Conservation (phyloP, 2,113 vertebrate species). For the Pelecanoides urinatrix region DNA sequence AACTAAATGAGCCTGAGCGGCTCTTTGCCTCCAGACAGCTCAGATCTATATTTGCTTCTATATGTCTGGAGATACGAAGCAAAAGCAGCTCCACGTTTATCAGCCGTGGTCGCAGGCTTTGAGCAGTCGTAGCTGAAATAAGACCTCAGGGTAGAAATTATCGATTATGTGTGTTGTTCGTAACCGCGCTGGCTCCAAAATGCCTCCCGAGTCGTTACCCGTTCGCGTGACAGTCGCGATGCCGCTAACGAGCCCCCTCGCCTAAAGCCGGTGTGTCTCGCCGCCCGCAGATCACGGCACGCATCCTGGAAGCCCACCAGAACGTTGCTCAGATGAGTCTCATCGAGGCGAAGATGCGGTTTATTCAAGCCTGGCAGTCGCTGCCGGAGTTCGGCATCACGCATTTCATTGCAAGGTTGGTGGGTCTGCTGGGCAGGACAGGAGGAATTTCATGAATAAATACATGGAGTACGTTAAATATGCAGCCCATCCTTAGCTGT, state of each 20-base stretch:
- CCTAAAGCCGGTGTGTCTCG: constrained; percentile 13
- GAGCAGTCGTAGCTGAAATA: background rate
- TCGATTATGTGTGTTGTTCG: background rate
- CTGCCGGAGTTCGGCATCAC: constrained; percentile 97
- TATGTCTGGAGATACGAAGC: background rate
- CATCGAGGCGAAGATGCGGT: constrained; percentile 98
- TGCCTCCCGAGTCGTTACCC: background rate
- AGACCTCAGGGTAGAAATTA: background rate
- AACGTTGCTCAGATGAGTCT: constrained; percentile 99
- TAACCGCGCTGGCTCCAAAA: background rate
- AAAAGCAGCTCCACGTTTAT: background rate
- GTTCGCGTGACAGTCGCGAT: fast-evolving
- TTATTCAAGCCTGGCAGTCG: constrained; percentile 98
- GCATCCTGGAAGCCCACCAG: constrained; percentile 97
- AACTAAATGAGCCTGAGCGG: background rate
- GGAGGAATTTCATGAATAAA: background rate
- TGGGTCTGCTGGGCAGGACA: background rate
- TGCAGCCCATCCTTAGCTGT: background rate
- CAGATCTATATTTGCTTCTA: background rate
- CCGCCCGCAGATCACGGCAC: constrained; percentile 86
- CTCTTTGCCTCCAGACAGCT: background rate
- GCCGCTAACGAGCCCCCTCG: background rate
- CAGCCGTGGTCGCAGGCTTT: background rate
- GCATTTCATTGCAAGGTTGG: constrained; percentile 95
- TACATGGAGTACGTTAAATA: fast-evolving